Conservation (phyloP, 2,113 vertebrate species). For the Todiramphus chloris region DNA sequence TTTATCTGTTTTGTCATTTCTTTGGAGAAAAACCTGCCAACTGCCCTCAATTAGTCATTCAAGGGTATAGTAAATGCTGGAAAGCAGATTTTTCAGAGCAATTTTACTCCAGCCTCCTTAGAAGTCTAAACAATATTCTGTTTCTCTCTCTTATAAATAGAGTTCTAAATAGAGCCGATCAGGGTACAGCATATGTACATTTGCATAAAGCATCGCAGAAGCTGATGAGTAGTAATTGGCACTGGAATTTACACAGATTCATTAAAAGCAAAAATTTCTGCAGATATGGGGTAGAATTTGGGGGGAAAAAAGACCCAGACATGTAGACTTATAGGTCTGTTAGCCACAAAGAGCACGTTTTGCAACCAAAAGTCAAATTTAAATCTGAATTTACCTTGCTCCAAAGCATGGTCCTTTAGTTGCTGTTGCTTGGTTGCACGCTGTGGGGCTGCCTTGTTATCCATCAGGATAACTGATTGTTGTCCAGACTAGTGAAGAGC, state of each 20-base stretch:
- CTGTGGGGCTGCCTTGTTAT: rapidly evolving
- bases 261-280: neutral
- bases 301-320: neutral
- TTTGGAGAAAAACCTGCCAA: neutral
- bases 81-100: neutral
- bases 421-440: neutral
- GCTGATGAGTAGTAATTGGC: neutral
- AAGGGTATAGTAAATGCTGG: neutral
- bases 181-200: neutral
- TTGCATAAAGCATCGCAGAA: neutral
- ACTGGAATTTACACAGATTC: neutral
- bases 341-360: neutral
- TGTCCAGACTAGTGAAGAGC: neutral
- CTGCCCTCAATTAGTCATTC: conserved; percentile 15
- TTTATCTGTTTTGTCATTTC: neutral
- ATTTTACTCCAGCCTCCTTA: neutral
- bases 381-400: neutral
- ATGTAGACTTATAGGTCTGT: neutral
- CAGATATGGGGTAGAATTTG: neutral
- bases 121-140: neutral
- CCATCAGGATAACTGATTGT: neutral
- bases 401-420: neutral
- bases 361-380: neutral
- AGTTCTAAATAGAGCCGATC: neutral
- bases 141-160: neutral